Evolutionary conservation across 2,888 invertebrate species (phyloP), one percentile per base, ranked within the genome.

Genomic region (Drepanosiphum platanoidis): DNA sequence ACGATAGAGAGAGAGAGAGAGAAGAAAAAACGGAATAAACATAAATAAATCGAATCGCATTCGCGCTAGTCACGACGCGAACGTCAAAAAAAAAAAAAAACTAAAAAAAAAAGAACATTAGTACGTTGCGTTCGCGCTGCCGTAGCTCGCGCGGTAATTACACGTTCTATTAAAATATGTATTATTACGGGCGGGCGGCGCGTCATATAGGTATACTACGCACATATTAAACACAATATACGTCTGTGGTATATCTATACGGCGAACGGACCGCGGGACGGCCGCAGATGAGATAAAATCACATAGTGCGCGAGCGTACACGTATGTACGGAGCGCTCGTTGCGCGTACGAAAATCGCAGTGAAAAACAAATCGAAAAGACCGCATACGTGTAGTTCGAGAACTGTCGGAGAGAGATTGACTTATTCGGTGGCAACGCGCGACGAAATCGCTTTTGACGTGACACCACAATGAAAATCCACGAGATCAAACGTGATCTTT

Each of bases 21-120:
- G n/a, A n/a, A n/a, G n/a, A n/a, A n/a, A n/a, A n/a, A n/a, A 61
- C 61, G 61, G 22, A 52, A 52, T 18, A 22, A 61, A 61, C 22
- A 58, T n/a, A 58, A 61, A 72, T 42, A 30, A 30, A 52, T 74
- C 74, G 74, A 34, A 74, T 74, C 42, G 74, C n/a, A 74, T 74
- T 74, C 36, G 52, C n/a, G 74, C 74, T 30, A 52, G 74, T 74
- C 74, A 74, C 52, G 74, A 32, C 8, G n/a, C 5, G 22, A 5
- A 74, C 32, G 66, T 13, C 66, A 15, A 27, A 9, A 30, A 27
- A 30, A 46, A 30, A 72, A 8, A 18, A 13, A 46, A 46, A 46
- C 3, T 13, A 1, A 30, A 30, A 7, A 64, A 27, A 46, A 42
- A 72, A 42, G 18, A 30, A 42, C 42, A 72, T 72, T 72, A 72